Evolutionary conservation across 92 coral and sea anemone genomes (phyloP).

Genomic region (Parazoanthus swiftii): DNA sequence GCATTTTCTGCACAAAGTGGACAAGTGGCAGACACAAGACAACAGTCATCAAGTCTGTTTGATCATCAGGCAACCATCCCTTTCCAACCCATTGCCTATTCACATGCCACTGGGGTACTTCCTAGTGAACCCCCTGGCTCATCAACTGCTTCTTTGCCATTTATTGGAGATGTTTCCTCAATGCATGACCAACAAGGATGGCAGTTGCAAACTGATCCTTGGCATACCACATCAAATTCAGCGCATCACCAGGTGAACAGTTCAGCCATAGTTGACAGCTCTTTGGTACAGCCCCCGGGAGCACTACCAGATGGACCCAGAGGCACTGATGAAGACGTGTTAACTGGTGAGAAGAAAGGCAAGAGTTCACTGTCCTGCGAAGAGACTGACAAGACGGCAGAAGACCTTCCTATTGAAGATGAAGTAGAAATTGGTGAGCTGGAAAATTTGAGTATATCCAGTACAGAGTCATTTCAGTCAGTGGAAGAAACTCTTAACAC

Average conservation of each 20-base stretch:
- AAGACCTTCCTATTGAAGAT: background rate
- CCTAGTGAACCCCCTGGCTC: background rate
- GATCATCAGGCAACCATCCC: background rate
- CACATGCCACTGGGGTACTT: background rate
- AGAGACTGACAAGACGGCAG: background rate
- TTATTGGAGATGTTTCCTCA: background rate
- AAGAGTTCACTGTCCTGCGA: conserved; percentile 1
- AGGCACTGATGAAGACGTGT: background rate
- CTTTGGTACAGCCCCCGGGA: background rate
- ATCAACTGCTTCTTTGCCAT: conserved; percentile 5
- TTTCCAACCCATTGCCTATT: background rate
- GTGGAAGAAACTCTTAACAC: conserved; percentile 8
- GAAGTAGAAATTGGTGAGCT: background rate
- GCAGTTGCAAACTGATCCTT: background rate
- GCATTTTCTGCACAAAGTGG: background rate
- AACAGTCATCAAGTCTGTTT: background rate
- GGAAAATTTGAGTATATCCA: background rate
- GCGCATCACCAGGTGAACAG: no score
- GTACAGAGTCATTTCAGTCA: conserved; percentile 20
- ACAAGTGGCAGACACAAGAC: background rate
- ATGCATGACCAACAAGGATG: background rate
- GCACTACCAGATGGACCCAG: background rate
- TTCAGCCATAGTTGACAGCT: background rate
- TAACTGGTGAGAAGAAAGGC: background rate
- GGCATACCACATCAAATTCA: background rate